Percentiles rank a stretch among this genome's conserved stretches.
Conservation (phyloP, 2,797 vertebrate genomes). For the Xiphophorus birchmanni region DNA sequence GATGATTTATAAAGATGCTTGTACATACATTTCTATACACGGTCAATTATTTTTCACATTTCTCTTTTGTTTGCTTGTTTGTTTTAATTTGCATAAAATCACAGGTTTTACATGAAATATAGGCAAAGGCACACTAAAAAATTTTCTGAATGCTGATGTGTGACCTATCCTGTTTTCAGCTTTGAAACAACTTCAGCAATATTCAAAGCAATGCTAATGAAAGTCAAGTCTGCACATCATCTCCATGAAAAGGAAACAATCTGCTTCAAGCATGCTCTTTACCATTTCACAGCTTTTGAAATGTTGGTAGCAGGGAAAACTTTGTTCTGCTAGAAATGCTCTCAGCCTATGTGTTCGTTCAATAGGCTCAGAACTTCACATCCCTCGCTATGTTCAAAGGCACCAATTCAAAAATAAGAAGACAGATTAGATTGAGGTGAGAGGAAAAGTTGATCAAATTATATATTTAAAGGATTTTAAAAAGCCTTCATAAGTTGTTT, state of each 20-base stretch:
- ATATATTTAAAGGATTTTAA: neutral
- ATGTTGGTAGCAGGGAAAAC: neutral
- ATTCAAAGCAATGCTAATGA: slow-evolving; percentile 52
- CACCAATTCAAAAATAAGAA: neutral
- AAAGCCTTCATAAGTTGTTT: slow-evolving; percentile 1
- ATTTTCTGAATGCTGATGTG: slow-evolving; percentile 9
- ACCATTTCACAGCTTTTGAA: slow-evolving; percentile 39
- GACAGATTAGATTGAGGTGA: slow-evolving; percentile 4
- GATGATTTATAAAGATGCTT: slow-evolving; percentile 7
- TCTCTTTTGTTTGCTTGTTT: slow-evolving; percentile 11
- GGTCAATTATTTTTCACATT: slow-evolving; percentile 17
- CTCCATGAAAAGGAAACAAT: slow-evolving; percentile 43
- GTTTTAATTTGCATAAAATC: slow-evolving; percentile 31
- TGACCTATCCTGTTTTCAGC: slow-evolving; percentile 43
- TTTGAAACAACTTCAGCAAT: slow-evolving; percentile 38
- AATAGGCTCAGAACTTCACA: slow-evolving; percentile 1
- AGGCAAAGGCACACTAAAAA: slow-evolving; percentile 9
- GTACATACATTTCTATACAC: slow-evolving; percentile 17
- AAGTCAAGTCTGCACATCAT: slow-evolving; percentile 48
- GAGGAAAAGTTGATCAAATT: neutral
- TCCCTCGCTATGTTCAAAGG: slow-evolving; percentile 12
- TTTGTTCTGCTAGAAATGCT: slow-evolving; percentile 6
- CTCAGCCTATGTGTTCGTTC: slow-evolving; percentile 13
- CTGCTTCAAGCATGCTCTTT: slow-evolving; percentile 37
- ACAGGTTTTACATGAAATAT: slow-evolving; percentile 29